Percentiles rank a stretch among this genome's conserved stretches.
Evolutionary conservation across 2,113 vertebrate genomes (phyloP).

Genomic region (Antechinus stuartii): DNA sequence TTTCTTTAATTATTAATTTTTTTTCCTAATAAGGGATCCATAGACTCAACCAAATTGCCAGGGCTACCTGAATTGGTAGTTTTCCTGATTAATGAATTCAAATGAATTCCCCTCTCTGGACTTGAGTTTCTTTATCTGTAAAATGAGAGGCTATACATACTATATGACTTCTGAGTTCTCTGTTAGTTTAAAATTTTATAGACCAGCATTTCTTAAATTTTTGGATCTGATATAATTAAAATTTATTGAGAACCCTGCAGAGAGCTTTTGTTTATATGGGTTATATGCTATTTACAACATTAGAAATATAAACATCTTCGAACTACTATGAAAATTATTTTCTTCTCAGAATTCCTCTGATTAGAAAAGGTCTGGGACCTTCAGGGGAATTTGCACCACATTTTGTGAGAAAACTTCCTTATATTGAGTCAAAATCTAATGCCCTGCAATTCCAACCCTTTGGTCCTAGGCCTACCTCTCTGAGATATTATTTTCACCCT

Average conservation of each 20-base stretch:
- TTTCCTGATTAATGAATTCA: background rate
- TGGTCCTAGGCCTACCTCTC: background rate
- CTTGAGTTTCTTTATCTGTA: background rate
- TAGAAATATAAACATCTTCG: background rate
- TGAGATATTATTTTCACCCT: too few relatives aligned
- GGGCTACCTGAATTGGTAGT: background rate
- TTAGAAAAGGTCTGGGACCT: background rate
- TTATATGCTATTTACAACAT: background rate
- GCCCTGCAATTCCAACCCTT: background rate
- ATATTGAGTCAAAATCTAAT: background rate
- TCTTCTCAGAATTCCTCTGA: background rate
- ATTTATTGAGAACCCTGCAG: background rate
- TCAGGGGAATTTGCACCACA: background rate
- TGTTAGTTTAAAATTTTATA: background rate
- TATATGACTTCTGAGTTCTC: background rate
- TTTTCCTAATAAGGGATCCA: background rate
- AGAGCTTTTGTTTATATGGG: background rate
- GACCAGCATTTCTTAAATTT: background rate
- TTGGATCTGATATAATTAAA: background rate
- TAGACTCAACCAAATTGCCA: background rate
- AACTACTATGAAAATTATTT: background rate
- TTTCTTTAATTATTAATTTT: background rate
- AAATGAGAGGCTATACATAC: background rate
- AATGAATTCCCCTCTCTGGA: background rate
- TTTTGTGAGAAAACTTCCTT: slow-evolving; percentile 8